These are phyloP conservation scores for Danio tinwini DNA, from an alignment of 2,797 vertebrate species.

Conservation along the genomic window DNA sequence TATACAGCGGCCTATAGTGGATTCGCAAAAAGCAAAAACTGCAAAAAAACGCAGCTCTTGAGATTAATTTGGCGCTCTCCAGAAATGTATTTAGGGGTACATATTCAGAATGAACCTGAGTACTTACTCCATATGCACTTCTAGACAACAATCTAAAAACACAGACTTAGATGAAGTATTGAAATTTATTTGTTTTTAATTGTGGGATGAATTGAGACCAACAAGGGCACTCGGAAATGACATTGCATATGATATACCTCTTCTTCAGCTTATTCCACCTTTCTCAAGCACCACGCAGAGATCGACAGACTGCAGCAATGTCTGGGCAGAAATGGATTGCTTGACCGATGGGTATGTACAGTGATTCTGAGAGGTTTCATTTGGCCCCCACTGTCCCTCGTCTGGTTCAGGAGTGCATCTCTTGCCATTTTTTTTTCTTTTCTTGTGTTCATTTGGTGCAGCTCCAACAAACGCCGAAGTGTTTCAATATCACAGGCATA, in stretches of 20 bases:
- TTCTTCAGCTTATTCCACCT: conserved; percentile 47
- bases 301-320: conserved; percentile 28
- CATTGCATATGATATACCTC: conserved; percentile 40
- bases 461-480: conserved; percentile 19
- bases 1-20: too few species aligned
- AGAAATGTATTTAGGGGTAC: too few species aligned
- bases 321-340: conserved; percentile 51
- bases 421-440: conserved; percentile 3
- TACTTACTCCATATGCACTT: too few species aligned
- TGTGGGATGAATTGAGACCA: background rate
- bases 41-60: too few species aligned
- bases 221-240: background rate
- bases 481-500: conserved; percentile 40
- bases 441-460: conserved; percentile 8
- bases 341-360: conserved; percentile 50
- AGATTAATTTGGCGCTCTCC: too few species aligned
- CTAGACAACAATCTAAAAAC: too few species aligned
- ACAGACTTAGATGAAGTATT: background rate
- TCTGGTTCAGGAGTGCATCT: conserved; percentile 20
- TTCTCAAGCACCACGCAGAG: conserved; percentile 31
- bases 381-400: conserved; percentile 40
- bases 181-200: background rate
- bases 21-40: too few species aligned
- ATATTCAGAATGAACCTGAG: too few species aligned
- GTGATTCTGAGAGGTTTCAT: conserved; percentile 41